These are phyloP conservation scores for Benitochromis conjunctus DNA, from an alignment of 2,113 vertebrate species.

Conservation along the genomic window DNA sequence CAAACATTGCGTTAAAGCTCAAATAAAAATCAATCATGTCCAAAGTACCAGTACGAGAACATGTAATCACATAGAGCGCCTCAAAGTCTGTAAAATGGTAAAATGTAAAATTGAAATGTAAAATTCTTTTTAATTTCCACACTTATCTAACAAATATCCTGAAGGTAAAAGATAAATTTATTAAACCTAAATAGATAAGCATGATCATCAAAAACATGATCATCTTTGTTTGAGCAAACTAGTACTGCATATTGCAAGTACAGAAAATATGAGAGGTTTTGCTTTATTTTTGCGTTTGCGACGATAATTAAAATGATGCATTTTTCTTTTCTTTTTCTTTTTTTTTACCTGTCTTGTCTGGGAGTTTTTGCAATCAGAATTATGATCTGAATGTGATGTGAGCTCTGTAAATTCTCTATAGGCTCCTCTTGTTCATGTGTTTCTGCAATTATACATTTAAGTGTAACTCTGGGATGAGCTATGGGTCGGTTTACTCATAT, in stretches of 20 bases:
- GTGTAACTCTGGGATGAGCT: background rate
- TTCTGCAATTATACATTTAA: background rate
- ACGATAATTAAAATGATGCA: background rate
- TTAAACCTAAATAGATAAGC: background rate
- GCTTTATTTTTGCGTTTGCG: background rate
- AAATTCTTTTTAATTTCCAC: background rate
- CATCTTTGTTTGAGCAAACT: background rate
- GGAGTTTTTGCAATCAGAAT: background rate
- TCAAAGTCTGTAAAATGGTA: background rate
- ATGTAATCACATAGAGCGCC: background rate
- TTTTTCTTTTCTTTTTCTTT: background rate
- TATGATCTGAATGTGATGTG: no score
- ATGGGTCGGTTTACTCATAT: background rate
- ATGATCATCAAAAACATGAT: accelerated
- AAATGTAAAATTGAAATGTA: no score
- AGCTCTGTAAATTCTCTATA: accelerated
- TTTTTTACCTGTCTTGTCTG: background rate
- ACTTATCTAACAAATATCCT: background rate
- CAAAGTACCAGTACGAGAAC: background rate
- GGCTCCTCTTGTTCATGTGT: background rate
- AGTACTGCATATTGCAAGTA: background rate
- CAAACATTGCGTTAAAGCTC: background rate
- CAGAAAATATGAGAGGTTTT: background rate
- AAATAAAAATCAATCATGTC: background rate
- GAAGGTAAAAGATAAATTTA: background rate